phyloP scores from a whole-genome alignment of 2,113 vertebrate genomes.

The Megaptera novaeangliae region DNA sequence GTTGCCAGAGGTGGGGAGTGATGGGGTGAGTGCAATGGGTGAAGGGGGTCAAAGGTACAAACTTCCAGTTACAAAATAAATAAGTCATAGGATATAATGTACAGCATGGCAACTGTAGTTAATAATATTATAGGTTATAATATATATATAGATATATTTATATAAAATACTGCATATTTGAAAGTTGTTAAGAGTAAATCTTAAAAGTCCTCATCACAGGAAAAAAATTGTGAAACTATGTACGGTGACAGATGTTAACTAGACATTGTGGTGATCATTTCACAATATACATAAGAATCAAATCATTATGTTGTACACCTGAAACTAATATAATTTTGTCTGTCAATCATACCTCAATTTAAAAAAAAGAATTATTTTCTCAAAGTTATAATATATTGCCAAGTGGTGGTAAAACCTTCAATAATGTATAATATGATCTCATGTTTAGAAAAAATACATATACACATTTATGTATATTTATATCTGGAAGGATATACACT shows the following conservation, averaged over 20 bases:
- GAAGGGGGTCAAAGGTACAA: not conserved
- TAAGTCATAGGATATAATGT: not conserved
- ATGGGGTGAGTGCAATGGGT: not conserved
- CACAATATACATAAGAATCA: not conserved
- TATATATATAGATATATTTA: not conserved
- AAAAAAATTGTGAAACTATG: not conserved
- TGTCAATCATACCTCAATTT: not conserved
- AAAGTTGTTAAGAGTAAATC: not conserved
- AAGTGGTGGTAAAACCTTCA: not conserved
- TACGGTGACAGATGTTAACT: not conserved
- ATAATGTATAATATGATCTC: not conserved
- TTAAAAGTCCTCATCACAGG: not conserved
- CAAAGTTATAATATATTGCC: not conserved
- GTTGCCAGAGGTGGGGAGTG: not conserved
- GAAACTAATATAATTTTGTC: not conserved
- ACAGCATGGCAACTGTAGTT: not conserved
- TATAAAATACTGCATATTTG: not conserved
- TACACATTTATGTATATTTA: not conserved
- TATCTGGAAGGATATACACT: not conserved
- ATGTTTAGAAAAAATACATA: not conserved
- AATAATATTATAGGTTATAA: not conserved
- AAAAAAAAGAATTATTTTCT: not conserved
- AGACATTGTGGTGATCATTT: not conserved
- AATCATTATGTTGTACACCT: not conserved
- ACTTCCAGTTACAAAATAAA: not conserved